Percentiles rank a stretch among this genome's conserved stretches.
Conservation (phyloP, 2,797 vertebrate genomes). For the Crypturellus tataupa region DNA sequence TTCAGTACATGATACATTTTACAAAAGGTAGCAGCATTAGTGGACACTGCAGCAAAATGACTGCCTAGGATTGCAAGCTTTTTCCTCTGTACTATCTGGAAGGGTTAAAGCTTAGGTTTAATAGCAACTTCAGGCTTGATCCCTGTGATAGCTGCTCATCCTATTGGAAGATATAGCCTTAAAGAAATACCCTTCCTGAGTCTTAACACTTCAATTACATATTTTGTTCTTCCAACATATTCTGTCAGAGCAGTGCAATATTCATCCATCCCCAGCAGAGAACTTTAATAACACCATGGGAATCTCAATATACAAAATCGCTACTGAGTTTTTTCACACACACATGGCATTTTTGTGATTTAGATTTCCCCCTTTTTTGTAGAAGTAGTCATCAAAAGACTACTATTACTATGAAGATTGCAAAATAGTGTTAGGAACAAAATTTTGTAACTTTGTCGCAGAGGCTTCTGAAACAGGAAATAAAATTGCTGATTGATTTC, state of each 20-base stretch:
- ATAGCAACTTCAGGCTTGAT: neutral
- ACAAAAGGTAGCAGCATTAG: neutral
- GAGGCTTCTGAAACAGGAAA: neutral
- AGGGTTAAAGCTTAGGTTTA: neutral
- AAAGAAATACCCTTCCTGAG: neutral
- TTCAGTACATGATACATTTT: neutral
- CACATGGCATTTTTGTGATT: neutral
- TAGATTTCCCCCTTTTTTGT: neutral
- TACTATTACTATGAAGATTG: too few species aligned
- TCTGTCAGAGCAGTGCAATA: neutral
- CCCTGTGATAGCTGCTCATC: neutral
- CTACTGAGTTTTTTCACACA: neutral
- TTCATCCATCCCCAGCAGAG: neutral
- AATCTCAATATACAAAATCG: neutral
- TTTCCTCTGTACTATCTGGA: neutral
- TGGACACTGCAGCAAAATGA: neutral
- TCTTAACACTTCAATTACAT: neutral
- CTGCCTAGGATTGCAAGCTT: neutral
- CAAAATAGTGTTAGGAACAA: neutral
- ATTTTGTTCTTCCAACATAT: neutral
- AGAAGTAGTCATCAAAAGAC: neutral
- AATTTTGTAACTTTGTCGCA: neutral
- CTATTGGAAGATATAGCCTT: neutral
- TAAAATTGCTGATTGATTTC: neutral
- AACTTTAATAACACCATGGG: neutral